Percentiles rank a stretch among this genome's conserved stretches.
These are phyloP conservation scores for Heteromormyrus szaboi DNA, from an alignment of 2,797 vertebrate genomes.

Conservation along the genomic window DNA sequence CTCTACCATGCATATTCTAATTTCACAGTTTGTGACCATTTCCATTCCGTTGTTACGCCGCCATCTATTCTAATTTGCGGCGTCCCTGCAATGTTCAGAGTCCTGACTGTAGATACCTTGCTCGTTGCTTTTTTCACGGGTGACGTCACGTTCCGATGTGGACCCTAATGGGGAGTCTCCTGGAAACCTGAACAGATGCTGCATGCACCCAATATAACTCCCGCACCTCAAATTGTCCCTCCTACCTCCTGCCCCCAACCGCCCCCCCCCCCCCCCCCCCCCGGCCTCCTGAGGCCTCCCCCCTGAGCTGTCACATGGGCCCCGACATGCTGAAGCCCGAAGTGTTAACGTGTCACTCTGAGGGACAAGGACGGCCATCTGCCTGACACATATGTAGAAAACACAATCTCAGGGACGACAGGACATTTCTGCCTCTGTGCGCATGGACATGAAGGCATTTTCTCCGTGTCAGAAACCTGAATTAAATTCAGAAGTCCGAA, in stretches of 20 bases:
- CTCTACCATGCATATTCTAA: constrained; percentile 50
- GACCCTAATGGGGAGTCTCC: not conserved
- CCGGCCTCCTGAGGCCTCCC: not conserved
- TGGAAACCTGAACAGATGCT: not conserved
- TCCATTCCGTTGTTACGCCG: constrained; percentile 62
- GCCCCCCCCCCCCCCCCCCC: not conserved
- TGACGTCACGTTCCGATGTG: not conserved
- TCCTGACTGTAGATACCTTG: not conserved
- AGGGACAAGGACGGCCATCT: not conserved
- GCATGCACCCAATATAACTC: not conserved
- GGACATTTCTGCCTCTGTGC: not conserved
- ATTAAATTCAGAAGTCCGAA: not conserved
- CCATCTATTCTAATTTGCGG: constrained; percentile 62
- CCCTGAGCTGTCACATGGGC: not conserved
- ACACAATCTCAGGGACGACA: not conserved
- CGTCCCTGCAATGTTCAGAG: constrained; percentile 52
- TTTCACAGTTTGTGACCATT: constrained; percentile 67
- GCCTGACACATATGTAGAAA: not conserved
- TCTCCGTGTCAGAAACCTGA: not conserved
- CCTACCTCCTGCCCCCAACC: not conserved
- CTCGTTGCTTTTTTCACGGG: not conserved
- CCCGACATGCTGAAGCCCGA: not conserved
- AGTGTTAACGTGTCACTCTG: constrained; percentile 6
- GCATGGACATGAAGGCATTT: not conserved
- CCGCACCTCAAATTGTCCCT: not conserved